Evolutionary conservation across 2,888 invertebrate species (phyloP), one percentile per base, ranked within the genome.

Genomic region (Leptopilina syphax): DNA sequence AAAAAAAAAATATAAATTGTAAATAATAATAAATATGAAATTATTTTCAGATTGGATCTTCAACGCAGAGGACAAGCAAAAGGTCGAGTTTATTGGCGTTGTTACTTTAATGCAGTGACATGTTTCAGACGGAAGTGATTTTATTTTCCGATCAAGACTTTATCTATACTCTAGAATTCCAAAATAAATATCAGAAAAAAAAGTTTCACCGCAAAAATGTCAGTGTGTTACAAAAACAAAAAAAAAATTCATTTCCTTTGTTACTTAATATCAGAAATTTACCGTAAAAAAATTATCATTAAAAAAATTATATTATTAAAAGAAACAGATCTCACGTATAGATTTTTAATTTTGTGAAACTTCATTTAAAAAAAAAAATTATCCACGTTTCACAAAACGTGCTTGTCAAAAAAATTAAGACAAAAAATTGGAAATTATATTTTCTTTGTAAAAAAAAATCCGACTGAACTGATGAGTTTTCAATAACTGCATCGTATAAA

Each of bases 81-180:
- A 88, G 95, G 95, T 44, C 94, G 96, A 65, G 95, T 96, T 73
- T 95, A 94, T 87, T 96, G 97, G 94, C 95, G 96, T 87, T 98
- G 98, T 92, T 97, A 97, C 92, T 97, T 98, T 93, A 98, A 98
- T 92, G 97, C 97, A 18, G 96, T 98, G 82, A 96, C 97, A 80
- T 98, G 98, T 93, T 98, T 97, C 93, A 93, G 93, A 90, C 90
- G 89, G 86, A 92, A 92, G 89, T 89, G 87, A 90, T 89, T 85
- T 88, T 68, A n/a, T 63, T 63, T 57, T 27, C 1, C 50, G 7
- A 54, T 27, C 24, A 70, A 6, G 68, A 70, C 68, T 70, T 70
- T 57, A 63, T 63, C 18, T 18, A 10, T 50, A 34, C 54, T 57
- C 6, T 67, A 54, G 54, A 13, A n/a, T 73, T 73, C 34, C 34